Base-by-base conservation (phyloP, 1,140 invertebrate species). In the Homalodisca vitripennis region DNA sequence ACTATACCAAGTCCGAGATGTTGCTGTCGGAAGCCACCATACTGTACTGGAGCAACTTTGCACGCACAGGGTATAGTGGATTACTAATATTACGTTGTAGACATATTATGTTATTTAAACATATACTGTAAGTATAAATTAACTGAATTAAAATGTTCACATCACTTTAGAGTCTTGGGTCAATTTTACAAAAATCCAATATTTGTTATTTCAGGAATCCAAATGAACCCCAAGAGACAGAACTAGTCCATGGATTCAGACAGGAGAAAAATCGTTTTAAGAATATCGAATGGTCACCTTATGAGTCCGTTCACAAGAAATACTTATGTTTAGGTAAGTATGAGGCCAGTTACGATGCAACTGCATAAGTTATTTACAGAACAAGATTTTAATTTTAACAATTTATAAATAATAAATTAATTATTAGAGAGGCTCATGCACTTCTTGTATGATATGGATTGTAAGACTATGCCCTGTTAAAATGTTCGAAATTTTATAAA, bases 11-110 rank as follows among this genome's bases (percentile, higher is more conserved):
- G 78, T 86, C 90, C 22, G 97, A 99, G 83, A 86, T 91, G 65
- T 87, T 89, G 62, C 83, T 99, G 3, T 92, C 95, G 0, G 93
- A 98, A 81, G 92, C 91, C 67, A 91, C 97, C 60, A 98, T 99
- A 85, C 87, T 91, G 29, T 97, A 97, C 78, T 92, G 96, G 82
- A 90, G 93, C n/a, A 99, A 98, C 83, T 99, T 99, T 79, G 94
- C 94, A 14, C 92, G 93, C 78, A 93, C 91, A n/a, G 97, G 97
- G 97, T 98, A n/a, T n/a, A n/a, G 89, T 60, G 13, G 34, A 41
- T 41, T 41, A n/a, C 34, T n/a, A n/a, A n/a, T n/a, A n/a, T n/a
- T n/a, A n/a, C n/a, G n/a, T n/a, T n/a, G n/a, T n/a, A n/a, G n/a
- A n/a, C n/a, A n/a, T n/a, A n/a, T n/a, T n/a, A n/a, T n/a, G n/a